Base-by-base conservation (phyloP, 2,888 invertebrate species). In the Cosmorhoe ocellata region DNA sequence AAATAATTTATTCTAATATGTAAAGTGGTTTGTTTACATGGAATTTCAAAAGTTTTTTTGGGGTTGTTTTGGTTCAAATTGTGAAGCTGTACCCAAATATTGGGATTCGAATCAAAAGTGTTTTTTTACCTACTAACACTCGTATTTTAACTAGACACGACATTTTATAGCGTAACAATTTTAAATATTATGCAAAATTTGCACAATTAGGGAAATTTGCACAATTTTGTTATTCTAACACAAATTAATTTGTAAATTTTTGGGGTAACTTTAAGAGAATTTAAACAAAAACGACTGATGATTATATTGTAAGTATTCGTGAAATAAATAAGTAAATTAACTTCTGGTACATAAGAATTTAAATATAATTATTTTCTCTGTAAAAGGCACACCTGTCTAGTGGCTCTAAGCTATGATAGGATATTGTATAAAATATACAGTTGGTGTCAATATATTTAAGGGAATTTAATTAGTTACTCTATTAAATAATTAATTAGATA, bases 211-310 rank as follows among this genome's bases (percentile, higher is more conserved):
- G 6, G 30, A 30, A 41, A 13, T 18, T 42, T 24, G 31, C 8
- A 46, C 34, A 10, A 27, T 18, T 49, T 46, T 28, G 42, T 46
- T 52, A 32, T 37, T 50, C 39, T 43, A 26, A 26, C 11, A 24
- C 24, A 6, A 18, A 18, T 3, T 2, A 3, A 5, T 24, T 7
- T 24, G 2, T 24, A 7, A 43, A 27, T 39, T 33, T 39, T 41
- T 44, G 38, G 36, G 39, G 48, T 49, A 53, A 48, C 40, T 13
- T 45, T 40, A 43, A 27, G 46, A 42, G 49, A 54, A 54, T 54
- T 54, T 50, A 54, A 46, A 38, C 14, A 50, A 56, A 61, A 59
- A 57, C 37, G 59, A 62, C 59, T 62, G 59, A 61, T 61, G 61
- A 56, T 54, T 45, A 48, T 43, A 55, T 39, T 49, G 39, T 60